phyloP scores from a whole-genome alignment of 2,113 vertebrate species.

The Origma solitaria region DNA sequence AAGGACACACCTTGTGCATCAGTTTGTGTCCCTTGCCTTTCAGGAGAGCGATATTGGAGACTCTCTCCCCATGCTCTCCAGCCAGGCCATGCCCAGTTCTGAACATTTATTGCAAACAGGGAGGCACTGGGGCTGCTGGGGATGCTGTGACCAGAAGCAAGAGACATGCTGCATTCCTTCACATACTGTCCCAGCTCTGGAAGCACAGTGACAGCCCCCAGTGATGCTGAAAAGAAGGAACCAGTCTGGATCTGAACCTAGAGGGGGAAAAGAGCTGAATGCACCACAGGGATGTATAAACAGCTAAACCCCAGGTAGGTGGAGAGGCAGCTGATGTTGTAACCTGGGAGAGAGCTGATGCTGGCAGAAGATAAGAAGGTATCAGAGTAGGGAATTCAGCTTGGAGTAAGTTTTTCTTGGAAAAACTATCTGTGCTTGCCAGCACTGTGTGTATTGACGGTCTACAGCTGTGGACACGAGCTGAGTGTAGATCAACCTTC shows the following conservation, averaged over 20 bases:
- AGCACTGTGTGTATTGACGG: not conserved
- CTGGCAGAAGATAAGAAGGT: not conserved
- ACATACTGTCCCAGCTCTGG: not conserved
- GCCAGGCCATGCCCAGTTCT: not conserved
- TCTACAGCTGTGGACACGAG: not conserved
- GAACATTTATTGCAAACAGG: not conserved
- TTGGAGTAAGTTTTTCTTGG: not conserved
- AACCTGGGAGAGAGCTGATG: not conserved
- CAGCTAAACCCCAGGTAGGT: not conserved
- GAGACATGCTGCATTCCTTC: fast-evolving
- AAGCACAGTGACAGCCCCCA: not conserved
- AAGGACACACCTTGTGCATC: not conserved
- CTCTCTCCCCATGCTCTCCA: not conserved
- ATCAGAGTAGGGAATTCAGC: not conserved
- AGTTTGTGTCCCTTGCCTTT: not conserved
- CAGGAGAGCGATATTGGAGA: fast-evolving
- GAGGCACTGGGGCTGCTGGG: not conserved
- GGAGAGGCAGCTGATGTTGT: not conserved
- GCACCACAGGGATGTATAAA: not conserved
- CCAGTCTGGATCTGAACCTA: not conserved
- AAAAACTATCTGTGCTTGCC: not conserved
- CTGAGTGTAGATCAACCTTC: not conserved
- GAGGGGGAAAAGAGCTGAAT: not conserved
- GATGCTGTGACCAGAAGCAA: not conserved
- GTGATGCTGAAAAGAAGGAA: not conserved